A percentile compares a stretch with the other conserved stretches of the same genome.
Conservation (phyloP, 2,113 vertebrate species). For the Andinoacara biseriatus region DNA sequence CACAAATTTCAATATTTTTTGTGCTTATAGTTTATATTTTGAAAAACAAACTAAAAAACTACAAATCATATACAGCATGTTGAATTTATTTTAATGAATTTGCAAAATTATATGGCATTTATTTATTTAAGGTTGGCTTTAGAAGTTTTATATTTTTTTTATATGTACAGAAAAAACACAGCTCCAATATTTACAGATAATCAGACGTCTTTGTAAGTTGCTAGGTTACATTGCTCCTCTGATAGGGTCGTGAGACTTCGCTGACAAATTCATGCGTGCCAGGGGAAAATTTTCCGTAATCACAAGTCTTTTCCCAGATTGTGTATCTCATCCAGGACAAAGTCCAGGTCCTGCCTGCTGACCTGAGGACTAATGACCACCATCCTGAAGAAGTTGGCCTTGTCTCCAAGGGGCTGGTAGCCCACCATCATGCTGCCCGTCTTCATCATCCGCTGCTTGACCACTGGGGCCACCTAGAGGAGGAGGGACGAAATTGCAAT, state of each 20-base stretch:
- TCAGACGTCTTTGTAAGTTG: not conserved
- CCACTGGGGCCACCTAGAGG: slow-evolving; percentile 83
- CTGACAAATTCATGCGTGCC: not conserved
- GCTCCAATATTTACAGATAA: not conserved
- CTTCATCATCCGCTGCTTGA: slow-evolving; percentile 90
- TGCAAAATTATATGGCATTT: no score
- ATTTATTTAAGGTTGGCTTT: no score
- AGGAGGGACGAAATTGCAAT: not conserved
- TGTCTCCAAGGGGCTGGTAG: slow-evolving; percentile 84
- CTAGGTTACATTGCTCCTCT: not conserved
- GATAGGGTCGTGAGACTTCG: not conserved
- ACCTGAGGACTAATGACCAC: slow-evolving; percentile 86
- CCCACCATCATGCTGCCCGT: slow-evolving; percentile 86
- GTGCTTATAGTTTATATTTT: not conserved
- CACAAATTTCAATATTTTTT: no score
- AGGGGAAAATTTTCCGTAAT: not conserved
- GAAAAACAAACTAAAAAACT: not conserved
- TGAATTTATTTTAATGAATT: not conserved
- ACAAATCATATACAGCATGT: not conserved
- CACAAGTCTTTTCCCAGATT: slow-evolving; percentile 85
- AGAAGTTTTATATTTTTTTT: no score
- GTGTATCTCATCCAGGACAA: slow-evolving; percentile 86
- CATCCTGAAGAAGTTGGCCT: slow-evolving; percentile 89
- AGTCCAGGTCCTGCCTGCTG: slow-evolving; percentile 85
- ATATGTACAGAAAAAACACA: not conserved